Evolutionary conservation across 2,113 vertebrate species (phyloP), one percentile per base, ranked within the genome.

Genomic region (Syngnathoides biaculeatus): DNA sequence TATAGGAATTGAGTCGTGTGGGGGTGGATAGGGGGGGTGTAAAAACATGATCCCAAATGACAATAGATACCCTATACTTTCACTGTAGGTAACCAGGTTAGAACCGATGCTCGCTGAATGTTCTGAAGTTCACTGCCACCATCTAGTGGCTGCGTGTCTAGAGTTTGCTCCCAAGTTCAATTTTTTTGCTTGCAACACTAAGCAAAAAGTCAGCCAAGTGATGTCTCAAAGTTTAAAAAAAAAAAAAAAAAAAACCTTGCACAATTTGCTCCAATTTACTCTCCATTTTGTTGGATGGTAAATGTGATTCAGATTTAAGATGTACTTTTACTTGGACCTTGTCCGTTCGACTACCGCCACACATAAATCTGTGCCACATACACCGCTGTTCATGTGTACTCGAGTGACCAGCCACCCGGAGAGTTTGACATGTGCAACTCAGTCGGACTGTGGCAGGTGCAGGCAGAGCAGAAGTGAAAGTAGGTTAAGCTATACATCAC

Each of bases 341-440:
- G 50, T 22, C n/a, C 63, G 67, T 79, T 64, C 38, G 65, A 52
- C 79, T 81, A 77, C 77, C 79, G 64, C 40, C 61, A 6, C 8
- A 35, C 69, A 39, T 8, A 6, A 38, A 20, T 27, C 26, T 0
- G 35, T 20, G 30, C 61, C 43, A 24, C 45, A 24, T 22, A 57
- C 64, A 53, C 40, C 57, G 24, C 64, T 59, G 35, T 65, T 56
- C 2, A 59, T 79, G 58, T 82, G 61, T 68, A 82, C 79, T 67
- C 76, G 72, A 84, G 65, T 77, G 81, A 75, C 64, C 80, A 64
- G 79, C 84, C 87, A 87, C 90, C 87, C 89, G 88, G 89, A 90
- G 84, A 71, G 55, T 79, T 71, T 68, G 69, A 79, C 82, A 74
- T 86, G 81, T 74, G 72, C 82, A 79, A 84, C 84, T 83, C 64